Conservation (phyloP, 2,888 invertebrate species). For the Syritta pipiens region DNA sequence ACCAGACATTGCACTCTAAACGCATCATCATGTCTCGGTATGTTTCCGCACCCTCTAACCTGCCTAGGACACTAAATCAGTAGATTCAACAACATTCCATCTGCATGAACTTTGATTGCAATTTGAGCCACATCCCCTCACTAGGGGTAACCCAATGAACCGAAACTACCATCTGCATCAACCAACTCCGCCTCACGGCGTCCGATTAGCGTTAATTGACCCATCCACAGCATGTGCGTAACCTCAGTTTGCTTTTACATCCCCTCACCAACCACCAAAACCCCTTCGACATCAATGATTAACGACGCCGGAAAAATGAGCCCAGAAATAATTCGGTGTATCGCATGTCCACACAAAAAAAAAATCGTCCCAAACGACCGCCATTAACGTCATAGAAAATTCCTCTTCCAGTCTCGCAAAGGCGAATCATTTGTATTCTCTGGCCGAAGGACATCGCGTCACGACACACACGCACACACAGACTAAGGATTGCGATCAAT, state of each 20-base stretch:
- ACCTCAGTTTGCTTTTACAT: not conserved
- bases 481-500: constrained; percentile 35
- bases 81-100: no score
- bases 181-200: not conserved
- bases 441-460: no score
- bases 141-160: no score
- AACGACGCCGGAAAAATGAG: constrained; percentile 14
- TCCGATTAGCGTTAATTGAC: not conserved
- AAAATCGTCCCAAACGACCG: not conserved
- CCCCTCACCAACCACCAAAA: not conserved
- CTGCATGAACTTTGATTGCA: no score
- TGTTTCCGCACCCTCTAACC: no score
- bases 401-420: constrained; percentile 19
- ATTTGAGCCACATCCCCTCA: no score
- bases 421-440: constrained; percentile 28
- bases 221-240: not conserved
- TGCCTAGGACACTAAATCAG: no score
- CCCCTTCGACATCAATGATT: constrained; percentile 24
- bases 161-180: no score
- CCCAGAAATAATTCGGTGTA: constrained; percentile 13
- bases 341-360: constrained; percentile 3
- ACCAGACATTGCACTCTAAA: no score
- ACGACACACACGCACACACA: no score
- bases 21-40: no score
- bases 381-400: constrained; percentile 46